Evolutionary conservation across 2,888 invertebrate genomes (phyloP).

Genomic region (Nephrotoma appendiculata): DNA sequence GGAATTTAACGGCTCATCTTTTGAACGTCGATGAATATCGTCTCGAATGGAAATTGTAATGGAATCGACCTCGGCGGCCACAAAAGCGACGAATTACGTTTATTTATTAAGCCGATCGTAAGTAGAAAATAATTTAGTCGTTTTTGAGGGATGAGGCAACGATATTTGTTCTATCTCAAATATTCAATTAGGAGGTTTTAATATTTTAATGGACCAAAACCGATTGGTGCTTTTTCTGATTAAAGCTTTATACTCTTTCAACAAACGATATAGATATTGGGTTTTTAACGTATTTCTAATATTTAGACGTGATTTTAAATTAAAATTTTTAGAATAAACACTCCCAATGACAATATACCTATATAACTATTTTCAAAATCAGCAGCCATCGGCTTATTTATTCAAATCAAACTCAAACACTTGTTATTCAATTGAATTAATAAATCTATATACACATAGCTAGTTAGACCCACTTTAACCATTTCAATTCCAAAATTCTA

Average conservation of each 20-base stretch:
- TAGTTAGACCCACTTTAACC: neutral
- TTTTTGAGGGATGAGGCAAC: neutral
- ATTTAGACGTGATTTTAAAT: neutral
- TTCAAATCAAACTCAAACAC: neutral
- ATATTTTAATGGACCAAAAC: neutral
- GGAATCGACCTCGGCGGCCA: neutral
- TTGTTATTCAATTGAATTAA: neutral
- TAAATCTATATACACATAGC: neutral
- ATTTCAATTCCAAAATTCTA: neutral
- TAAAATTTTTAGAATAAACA: neutral
- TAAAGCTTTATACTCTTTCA: neutral
- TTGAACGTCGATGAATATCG: constrained; percentile 46
- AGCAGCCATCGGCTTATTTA: neutral
- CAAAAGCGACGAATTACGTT: neutral
- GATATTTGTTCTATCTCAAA: neutral
- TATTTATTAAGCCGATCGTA: neutral
- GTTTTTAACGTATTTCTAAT: neutral
- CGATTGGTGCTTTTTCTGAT: neutral
- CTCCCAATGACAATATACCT: neutral
- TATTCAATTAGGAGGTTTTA: neutral
- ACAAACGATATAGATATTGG: neutral
- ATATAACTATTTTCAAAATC: neutral
- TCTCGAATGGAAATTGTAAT: constrained; percentile 25
- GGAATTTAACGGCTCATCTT: constrained; percentile 42
- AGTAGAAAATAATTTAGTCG: neutral